Base-by-base conservation (phyloP, 2,113 vertebrate species). In the Hydropotes inermis region DNA sequence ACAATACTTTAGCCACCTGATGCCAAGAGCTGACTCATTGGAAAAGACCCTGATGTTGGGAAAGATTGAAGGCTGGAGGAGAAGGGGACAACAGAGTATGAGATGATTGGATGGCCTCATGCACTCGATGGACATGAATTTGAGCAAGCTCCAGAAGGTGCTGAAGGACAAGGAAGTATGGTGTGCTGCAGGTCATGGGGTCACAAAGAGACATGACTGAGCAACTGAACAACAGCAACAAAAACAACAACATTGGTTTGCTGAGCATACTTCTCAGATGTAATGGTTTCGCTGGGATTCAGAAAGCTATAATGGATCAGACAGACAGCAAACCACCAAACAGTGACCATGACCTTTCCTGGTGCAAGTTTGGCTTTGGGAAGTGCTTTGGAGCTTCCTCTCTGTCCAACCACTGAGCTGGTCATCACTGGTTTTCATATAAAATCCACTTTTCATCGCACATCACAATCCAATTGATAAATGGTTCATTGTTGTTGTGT, bases 371-470 rank as follows among this genome's bases (percentile, higher is more conserved):
- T 43, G 36, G 23, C 39, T 43, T 70, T 70, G 67, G n/a, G n/a
- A 70, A 70, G 67, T 70, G 36, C 67, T 70, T 76, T 43, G 39
- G 39, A 76, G 36, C 36, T 14, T 76, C 70, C 25, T 43, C 70
- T 76, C 36, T 25, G 36, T 76, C 36, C 2, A 1, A 25, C 5
- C 36, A 74, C 70, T 76, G 70, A 76, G 70, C 36, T 76, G 70
- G 12, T 70, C 36, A 3, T 43, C 36, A 43, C 70, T 43, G 70
- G 36, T 39, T 43, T 43, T 43, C 36, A 14, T 43, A 14, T 43
- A 76, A 43, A 43, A 76, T 27, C 70, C 23, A 76, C 23, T 76
- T 76, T 76, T 76, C 0, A 0, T 43, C 0, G 0, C 36, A 43
- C 12, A 43, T 76, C 36, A 76, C 36, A 43, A 76, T 25, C 36